A percentile compares a stretch with the other conserved stretches of the same genome.
Conservation (phyloP, 2,113 vertebrate species). For the Ochotona curzoniae region DNA sequence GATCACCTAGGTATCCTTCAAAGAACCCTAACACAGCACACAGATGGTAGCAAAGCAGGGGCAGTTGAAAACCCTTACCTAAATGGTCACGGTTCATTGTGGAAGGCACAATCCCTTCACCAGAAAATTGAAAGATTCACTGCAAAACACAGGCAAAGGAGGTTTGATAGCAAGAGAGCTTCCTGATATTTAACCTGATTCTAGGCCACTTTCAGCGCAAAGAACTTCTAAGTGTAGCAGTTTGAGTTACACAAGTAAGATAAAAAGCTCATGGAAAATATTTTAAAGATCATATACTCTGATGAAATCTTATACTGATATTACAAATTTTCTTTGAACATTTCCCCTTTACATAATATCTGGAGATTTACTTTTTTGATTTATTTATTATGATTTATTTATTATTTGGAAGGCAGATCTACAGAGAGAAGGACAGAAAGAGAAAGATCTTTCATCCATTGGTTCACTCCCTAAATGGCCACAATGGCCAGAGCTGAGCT, state of each 20-base stretch:
- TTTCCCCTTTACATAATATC: conserved; percentile 43
- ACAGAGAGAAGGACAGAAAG: too few relatives aligned
- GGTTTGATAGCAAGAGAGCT: not conserved
- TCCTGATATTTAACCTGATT: conserved; percentile 25
- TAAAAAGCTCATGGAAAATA: conserved; percentile 29
- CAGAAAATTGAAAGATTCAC: not conserved
- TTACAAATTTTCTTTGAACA: not conserved
- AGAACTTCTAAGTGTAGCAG: not conserved
- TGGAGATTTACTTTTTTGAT: too few relatives aligned
- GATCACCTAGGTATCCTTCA: not conserved
- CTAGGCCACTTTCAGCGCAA: not conserved
- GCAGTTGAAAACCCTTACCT: not conserved
- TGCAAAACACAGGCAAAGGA: conserved; percentile 3
- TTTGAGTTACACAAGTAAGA: conserved; percentile 47
- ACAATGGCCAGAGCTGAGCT: too few relatives aligned
- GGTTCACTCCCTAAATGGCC: too few relatives aligned
- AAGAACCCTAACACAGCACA: not conserved
- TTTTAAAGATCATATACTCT: not conserved
- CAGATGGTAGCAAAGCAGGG: too few relatives aligned
- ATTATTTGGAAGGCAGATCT: too few relatives aligned
- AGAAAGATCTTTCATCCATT: too few relatives aligned
- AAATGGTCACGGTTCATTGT: not conserved
- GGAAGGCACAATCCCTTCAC: not conserved
- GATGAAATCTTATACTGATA: conserved; percentile 16
- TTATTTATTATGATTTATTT: too few relatives aligned